Percentiles rank a stretch among this genome's conserved stretches.
Evolutionary conservation across 1,140 invertebrate genomes (phyloP).

Genomic region (Pseudachorutes palmiensis): DNA sequence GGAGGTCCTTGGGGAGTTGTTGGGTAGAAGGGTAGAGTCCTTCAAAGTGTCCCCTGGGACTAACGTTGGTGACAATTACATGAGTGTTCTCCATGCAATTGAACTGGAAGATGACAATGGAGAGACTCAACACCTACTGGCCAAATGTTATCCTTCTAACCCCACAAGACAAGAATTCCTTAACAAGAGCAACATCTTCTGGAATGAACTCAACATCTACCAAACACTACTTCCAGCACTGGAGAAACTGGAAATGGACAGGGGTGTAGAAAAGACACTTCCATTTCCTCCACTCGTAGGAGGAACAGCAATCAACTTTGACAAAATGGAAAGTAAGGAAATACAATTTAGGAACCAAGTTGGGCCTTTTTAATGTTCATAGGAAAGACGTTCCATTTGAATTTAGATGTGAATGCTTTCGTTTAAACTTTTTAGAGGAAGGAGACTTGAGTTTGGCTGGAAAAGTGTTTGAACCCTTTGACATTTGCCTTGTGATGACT

Average conservation of each 20-base stretch:
- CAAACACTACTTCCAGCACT: neutral
- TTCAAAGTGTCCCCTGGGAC: neutral
- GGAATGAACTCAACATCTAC: neutral
- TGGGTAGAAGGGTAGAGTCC: neutral
- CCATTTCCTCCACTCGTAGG: neutral
- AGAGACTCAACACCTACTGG: neutral
- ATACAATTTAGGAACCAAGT: neutral
- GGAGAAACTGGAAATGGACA: neutral
- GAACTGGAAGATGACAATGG: neutral
- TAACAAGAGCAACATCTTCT: neutral
- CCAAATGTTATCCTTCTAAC: neutral
- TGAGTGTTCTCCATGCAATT: neutral
- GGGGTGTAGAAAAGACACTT: neutral
- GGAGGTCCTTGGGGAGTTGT: too few species aligned
- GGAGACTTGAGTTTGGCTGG: neutral
- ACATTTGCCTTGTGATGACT: slow-evolving; percentile 8
- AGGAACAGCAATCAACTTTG: neutral
- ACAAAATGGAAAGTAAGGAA: neutral
- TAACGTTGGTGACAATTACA: neutral
- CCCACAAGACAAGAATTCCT: neutral
- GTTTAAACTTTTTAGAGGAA: neutral
- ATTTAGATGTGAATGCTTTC: neutral
- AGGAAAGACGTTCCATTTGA: neutral
- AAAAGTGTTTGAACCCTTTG: neutral
- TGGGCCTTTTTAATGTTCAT: neutral